A percentile compares a stretch with the other conserved stretches of the same genome.
Conservation (phyloP, 2,113 vertebrate genomes). For the Ictalurus furcatus region DNA sequence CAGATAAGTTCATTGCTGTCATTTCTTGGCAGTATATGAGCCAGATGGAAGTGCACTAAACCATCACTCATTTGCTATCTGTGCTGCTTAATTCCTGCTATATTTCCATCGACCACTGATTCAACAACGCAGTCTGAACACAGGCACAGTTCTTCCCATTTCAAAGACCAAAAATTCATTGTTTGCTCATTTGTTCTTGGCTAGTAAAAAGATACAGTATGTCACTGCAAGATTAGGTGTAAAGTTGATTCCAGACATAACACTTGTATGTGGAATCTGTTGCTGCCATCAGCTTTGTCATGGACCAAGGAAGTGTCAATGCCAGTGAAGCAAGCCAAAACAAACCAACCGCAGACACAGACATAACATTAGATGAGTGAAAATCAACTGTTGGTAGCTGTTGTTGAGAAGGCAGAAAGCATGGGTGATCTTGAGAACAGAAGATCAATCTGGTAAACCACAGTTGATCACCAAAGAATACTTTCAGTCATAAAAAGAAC, state of each 20-base stretch:
- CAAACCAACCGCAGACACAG: not conserved
- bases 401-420: conserved; percentile 11
- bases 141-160: not conserved
- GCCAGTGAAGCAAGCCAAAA: not conserved
- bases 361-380: not conserved
- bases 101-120: not conserved
- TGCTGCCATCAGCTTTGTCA: conserved; percentile 8
- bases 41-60: not conserved
- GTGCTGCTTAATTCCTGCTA: conserved; percentile 10
- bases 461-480: not conserved
- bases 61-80: conserved; percentile 4
- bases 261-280: conserved; percentile 10
- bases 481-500: not conserved
- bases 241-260: not conserved
- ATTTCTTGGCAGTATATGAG: conserved; percentile 9
- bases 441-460: not conserved
- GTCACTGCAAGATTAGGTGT: not conserved
- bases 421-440: not conserved
- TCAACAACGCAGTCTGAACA: not conserved
- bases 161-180: not conserved
- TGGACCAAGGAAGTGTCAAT: not conserved
- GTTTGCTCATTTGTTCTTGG: not conserved
- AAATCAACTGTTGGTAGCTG: conserved; percentile 9
- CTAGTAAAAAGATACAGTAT: not conserved
- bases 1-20: conserved; percentile 4